A percentile compares a stretch with the other conserved stretches of the same genome.
Conservation (phyloP, 2,888 invertebrate genomes). For the Anthrax anthrax region DNA sequence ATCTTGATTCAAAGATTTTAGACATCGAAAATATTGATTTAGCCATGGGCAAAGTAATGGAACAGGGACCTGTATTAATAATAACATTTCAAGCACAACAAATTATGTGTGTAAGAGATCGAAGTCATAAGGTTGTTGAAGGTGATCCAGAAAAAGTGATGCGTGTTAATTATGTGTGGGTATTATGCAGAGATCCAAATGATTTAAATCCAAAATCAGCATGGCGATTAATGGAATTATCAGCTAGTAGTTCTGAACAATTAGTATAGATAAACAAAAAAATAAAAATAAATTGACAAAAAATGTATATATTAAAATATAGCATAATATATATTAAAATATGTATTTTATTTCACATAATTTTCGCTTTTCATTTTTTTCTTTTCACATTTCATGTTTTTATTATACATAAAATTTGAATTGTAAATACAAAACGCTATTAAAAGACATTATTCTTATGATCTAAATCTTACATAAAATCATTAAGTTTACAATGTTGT, state of each 20-base stretch:
- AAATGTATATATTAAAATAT: background rate
- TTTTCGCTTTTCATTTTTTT: too few species aligned
- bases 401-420: too few species aligned
- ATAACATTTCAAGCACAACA: slow-evolving; percentile 95
- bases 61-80: slow-evolving; percentile 93
- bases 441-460: too few species aligned
- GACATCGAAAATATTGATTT: slow-evolving; percentile 89
- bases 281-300: background rate
- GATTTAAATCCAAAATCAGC: slow-evolving; percentile 91
- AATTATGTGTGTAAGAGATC: slow-evolving; percentile 83
- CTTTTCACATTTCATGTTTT: too few species aligned
- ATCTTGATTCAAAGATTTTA: slow-evolving; percentile 66
- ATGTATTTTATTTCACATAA: too few species aligned
- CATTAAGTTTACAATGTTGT: too few species aligned
- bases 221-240: slow-evolving; percentile 87
- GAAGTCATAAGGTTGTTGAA: slow-evolving; percentile 63
- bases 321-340: background rate
- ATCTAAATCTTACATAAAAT: too few species aligned
- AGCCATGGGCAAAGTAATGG: slow-evolving; percentile 96
- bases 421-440: too few species aligned
- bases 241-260: slow-evolving; percentile 74
- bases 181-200: slow-evolving; percentile 85
- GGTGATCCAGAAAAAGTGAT: slow-evolving; percentile 92
- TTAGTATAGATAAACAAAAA: slow-evolving; percentile 42
- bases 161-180: slow-evolving; percentile 95